Evolutionary conservation across 35 echinoderm and acorn worm species (phyloP), one percentile per base, ranked within the genome.

Genomic region (Heliocidaris erythrogramma): DNA sequence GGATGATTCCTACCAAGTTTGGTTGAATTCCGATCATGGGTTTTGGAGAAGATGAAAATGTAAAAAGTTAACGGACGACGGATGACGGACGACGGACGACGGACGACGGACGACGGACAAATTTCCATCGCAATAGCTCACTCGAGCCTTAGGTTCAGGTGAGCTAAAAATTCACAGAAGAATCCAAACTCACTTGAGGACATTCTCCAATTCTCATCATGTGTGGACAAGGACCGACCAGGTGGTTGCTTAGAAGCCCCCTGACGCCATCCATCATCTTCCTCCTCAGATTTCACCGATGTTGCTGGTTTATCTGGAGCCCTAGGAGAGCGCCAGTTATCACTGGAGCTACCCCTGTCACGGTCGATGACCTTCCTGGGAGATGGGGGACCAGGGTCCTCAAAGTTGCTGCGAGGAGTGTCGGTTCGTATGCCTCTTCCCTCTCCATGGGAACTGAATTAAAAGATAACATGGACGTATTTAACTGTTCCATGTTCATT

Each of bases 291-390:
- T 24, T 96, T 92, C 17, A 21, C 65, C 8, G 65, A 78, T n/a
- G 65, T 27, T 31, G 94, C 69, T 42, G 96, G 93, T 47, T 94
- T 59, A 27, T 60, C 30, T 27, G 94, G 69, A 7, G 85, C 94
- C 27, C 96, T 49, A 6, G 96, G 96, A 27, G 90, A 95, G 47
- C 98, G 95, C 98, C 98, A 99, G 88, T 99, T 99, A 31, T 99
- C 98, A 53, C 97, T 99, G 2, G 96, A 65, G 94, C 98, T 99
- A 18, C 96, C 97, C n/a, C 96, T 78, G 18, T 96, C 95, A 29
- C 97, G 93, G 94, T 99, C 98, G 49, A 99, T 94, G 86, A 94
- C 88, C 53, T 96, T 97, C 3, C 97, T 88, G 0, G 98, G 98
- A 11, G 97, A 97, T 5, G 93, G 94, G 16, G 95, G 97, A 17